Conservation (phyloP, 2,797 vertebrate species). For the Lacerta viridis region DNA sequence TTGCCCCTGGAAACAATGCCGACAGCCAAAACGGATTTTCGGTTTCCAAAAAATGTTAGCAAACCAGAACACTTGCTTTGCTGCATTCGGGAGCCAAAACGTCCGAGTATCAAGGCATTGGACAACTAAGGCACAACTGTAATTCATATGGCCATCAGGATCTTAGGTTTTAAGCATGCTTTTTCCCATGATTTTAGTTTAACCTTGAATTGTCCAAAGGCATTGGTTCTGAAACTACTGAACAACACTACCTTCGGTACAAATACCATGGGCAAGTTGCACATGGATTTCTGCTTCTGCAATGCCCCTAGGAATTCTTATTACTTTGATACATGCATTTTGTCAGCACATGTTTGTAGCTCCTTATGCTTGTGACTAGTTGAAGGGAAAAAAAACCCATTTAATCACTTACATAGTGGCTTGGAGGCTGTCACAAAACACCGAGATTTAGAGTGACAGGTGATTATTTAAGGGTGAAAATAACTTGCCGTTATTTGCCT, state of each 20-base stretch:
- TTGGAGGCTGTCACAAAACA: background rate
- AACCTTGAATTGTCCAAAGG: background rate
- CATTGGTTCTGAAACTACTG: background rate
- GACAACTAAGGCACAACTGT: too few relatives aligned
- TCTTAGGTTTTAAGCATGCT: background rate
- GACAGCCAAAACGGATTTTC: too few relatives aligned
- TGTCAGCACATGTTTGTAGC: background rate
- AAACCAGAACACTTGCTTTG: too few relatives aligned
- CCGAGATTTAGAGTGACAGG: conserved; percentile 35
- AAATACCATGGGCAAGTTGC: background rate
- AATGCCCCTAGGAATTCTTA: background rate
- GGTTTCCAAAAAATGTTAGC: too few relatives aligned
- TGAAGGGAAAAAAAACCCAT: conserved; percentile 13
- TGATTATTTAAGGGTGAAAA: conserved; percentile 41
- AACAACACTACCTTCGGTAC: background rate
- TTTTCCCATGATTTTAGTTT: background rate
- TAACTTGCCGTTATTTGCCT: conserved; percentile 37
- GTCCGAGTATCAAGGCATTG: too few relatives aligned
- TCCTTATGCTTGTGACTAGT: background rate
- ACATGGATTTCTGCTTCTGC: background rate
- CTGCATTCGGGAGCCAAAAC: too few relatives aligned
- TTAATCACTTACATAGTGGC: background rate
- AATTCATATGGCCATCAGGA: background rate
- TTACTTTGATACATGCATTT: conserved; percentile 19
- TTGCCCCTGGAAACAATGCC: too few relatives aligned